A percentile compares a stretch with the other conserved stretches of the same genome.
Conservation (phyloP, 1,140 invertebrate species). For the Drosophila virilis region DNA sequence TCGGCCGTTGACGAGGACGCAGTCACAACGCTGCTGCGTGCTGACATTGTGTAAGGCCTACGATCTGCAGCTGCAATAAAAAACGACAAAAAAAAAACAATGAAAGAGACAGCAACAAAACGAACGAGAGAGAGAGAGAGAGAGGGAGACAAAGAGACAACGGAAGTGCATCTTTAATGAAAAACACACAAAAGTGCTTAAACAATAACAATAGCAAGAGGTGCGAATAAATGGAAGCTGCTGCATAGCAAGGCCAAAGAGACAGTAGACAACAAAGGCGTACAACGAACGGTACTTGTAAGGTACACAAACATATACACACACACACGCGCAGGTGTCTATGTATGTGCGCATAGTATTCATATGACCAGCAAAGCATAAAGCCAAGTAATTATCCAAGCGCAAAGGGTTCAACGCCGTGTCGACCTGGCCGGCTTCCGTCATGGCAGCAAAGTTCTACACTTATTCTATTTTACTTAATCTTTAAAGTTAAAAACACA, state of each 20-base stretch:
- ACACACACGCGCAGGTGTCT: constrained; percentile 4
- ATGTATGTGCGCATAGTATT: constrained; percentile 17
- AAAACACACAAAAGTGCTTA: constrained; percentile 49
- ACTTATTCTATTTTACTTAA: constrained; percentile 41
- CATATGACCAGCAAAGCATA: constrained; percentile 47
- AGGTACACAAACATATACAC: constrained; percentile 26
- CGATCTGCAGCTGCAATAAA: neutral
- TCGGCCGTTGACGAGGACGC: constrained; percentile 52
- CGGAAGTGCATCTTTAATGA: constrained; percentile 72
- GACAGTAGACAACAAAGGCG: constrained; percentile 69
- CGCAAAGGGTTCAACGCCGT: constrained; percentile 68
- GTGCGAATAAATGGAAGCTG: constrained; percentile 48
- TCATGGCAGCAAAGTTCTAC: constrained; percentile 26
- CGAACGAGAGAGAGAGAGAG: constrained; percentile 8
- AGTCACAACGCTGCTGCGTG: constrained; percentile 48
- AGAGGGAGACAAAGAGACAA: constrained; percentile 30
- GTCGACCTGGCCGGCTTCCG: constrained; percentile 51
- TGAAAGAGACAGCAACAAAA: constrained; percentile 35
- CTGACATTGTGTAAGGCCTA: constrained; percentile 51
- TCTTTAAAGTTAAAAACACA: constrained; percentile 23
- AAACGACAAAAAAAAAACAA: neutral
- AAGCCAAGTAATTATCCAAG: constrained; percentile 73
- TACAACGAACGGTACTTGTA: constrained; percentile 42
- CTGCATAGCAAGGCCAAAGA: constrained; percentile 51
- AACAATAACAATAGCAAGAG: constrained; percentile 32